Percentiles rank a stretch among this genome's conserved stretches.
Conservation (phyloP, 2,797 vertebrate species). For the Mormyrops attenuatus region DNA sequence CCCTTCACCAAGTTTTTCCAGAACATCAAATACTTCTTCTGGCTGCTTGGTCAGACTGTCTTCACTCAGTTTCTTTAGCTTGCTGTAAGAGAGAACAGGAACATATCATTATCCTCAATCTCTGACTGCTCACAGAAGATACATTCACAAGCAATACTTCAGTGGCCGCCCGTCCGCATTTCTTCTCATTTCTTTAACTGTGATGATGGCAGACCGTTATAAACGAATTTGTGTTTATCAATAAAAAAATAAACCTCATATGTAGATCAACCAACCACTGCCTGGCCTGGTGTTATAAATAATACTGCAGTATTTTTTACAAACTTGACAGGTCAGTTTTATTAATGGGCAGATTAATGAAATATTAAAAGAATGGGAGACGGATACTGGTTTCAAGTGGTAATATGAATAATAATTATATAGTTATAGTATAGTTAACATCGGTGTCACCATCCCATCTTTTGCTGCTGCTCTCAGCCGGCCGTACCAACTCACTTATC, state of each 20-base stretch:
- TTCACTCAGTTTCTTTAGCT: conserved; percentile 76
- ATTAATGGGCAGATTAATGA: background rate
- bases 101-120: background rate
- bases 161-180: background rate
- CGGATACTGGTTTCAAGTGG: background rate
- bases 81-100: conserved; percentile 47
- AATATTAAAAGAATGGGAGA: background rate
- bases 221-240: background rate
- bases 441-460: background rate
- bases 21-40: conserved; percentile 74
- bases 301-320: background rate
- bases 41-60: conserved; percentile 77
- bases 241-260: background rate
- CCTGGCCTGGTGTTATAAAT: background rate
- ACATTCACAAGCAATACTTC: background rate
- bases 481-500: too few relatives aligned
- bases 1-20: conserved; percentile 78
- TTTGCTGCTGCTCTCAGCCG: background rate
- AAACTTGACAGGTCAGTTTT: background rate
- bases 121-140: background rate
- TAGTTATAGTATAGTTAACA: background rate
- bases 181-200: background rate
- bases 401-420: background rate
- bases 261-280: background rate
- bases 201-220: background rate